Percentiles rank a stretch among this genome's conserved stretches.
phyloP scores from a whole-genome alignment of 2,113 vertebrate species.

The Megaceryle torquata region DNA sequence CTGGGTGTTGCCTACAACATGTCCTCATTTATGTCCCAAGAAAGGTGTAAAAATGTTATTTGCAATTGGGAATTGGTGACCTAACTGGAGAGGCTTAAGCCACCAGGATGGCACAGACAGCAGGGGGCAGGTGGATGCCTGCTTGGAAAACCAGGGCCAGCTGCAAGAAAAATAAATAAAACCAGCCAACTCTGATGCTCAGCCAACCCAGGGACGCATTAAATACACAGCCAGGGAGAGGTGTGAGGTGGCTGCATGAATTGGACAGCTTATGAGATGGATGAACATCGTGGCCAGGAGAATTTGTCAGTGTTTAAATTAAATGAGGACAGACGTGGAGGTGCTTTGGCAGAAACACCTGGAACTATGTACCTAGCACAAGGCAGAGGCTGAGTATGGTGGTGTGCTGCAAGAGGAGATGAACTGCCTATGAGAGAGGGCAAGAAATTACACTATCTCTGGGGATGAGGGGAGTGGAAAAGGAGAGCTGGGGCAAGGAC shows the following conservation, averaged over 20 bases:
- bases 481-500: rapidly evolving
- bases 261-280: background rate
- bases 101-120: background rate
- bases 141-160: background rate
- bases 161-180: slow-evolving; percentile 3
- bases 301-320: background rate
- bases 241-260: background rate
- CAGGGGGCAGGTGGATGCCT: background rate
- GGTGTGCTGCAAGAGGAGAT: background rate
- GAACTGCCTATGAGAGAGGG: background rate
- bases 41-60: background rate
- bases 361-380: background rate
- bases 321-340: background rate
- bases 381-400: background rate
- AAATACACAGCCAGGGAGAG: background rate
- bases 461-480: background rate
- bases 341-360: background rate
- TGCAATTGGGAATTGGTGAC: background rate
- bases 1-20: background rate
- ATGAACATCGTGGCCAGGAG: background rate
- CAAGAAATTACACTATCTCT: background rate
- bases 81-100: background rate
- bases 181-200: background rate
- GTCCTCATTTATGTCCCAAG: background rate
- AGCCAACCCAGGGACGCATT: background rate